These are phyloP conservation scores for Dusona sp. DNA, from an alignment of 2,888 invertebrate species.

Conservation along the genomic window DNA sequence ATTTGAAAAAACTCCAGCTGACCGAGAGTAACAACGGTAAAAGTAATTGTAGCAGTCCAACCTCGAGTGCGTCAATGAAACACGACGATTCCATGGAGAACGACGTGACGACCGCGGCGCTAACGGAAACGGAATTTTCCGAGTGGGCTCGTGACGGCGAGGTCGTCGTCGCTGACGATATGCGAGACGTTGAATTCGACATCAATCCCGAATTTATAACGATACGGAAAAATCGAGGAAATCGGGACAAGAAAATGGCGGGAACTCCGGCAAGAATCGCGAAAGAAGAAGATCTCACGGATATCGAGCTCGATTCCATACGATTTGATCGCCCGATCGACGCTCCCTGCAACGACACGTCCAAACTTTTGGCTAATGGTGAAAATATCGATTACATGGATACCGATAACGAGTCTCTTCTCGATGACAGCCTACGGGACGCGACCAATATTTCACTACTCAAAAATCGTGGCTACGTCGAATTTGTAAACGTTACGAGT, in stretches of 20 bases:
- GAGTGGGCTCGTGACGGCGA: constrained; percentile 95
- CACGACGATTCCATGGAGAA: constrained; percentile 88
- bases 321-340: constrained; percentile 73
- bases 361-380: constrained; percentile 85
- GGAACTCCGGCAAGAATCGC: constrained; percentile 76
- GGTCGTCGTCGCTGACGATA: constrained; percentile 89
- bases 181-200: constrained; percentile 88
- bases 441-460: constrained; percentile 86
- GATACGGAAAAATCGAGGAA: constrained; percentile 75
- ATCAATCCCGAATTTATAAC: constrained; percentile 85
- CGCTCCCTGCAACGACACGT: constrained; percentile 78
- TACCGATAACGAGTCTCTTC: constrained; percentile 93
- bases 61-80: constrained; percentile 85
- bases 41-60: constrained; percentile 86
- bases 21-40: constrained; percentile 79
- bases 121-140: constrained; percentile 95
- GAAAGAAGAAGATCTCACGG: constrained; percentile 83
- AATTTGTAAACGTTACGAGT: constrained; percentile 86
- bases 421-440: constrained; percentile 87
- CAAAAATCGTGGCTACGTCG: constrained; percentile 89
- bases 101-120: constrained; percentile 89
- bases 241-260: constrained; percentile 46
- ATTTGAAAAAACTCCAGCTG: constrained; percentile 79
- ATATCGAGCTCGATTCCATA: constrained; percentile 83
- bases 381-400: constrained; percentile 95